phyloP scores from a whole-genome alignment of 2,113 vertebrate species.

The Dromiciops gliroides region DNA sequence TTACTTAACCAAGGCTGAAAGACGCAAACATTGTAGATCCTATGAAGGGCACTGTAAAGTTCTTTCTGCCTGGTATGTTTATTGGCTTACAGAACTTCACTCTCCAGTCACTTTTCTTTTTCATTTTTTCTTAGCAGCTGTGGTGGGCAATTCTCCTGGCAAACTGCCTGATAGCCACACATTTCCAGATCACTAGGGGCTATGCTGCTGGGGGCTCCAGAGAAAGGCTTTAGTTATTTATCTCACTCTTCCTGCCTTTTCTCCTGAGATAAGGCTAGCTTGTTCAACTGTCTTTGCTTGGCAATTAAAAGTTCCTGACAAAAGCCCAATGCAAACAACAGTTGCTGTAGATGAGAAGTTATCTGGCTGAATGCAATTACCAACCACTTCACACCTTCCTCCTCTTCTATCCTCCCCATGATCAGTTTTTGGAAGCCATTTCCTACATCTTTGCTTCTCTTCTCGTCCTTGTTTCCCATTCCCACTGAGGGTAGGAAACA shows the following conservation, averaged over 20 bases:
- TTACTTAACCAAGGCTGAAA: neutral
- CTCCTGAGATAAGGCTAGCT: neutral
- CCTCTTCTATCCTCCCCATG: neutral
- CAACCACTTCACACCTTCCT: neutral
- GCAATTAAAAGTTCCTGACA: neutral
- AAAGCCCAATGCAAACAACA: conserved; percentile 2
- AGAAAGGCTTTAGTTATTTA: neutral
- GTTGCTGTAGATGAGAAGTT: neutral
- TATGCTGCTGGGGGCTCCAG: neutral
- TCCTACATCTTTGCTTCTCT: neutral
- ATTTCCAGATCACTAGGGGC: neutral
- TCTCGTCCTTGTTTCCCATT: neutral
- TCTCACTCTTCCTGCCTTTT: neutral
- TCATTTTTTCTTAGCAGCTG: neutral
- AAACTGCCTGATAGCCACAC: neutral
- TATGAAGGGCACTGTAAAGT: neutral
- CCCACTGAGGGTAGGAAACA: neutral
- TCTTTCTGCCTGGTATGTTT: neutral
- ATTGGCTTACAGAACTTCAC: neutral
- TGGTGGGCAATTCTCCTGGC: neutral
- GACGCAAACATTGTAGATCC: neutral
- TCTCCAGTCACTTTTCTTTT: neutral
- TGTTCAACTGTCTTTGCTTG: neutral
- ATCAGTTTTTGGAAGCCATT: neutral
- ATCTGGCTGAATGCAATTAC: neutral